A percentile compares a stretch with the other conserved stretches of the same genome.
Conservation (phyloP, 2,113 vertebrate genomes). For the Leiothrix lutea region DNA sequence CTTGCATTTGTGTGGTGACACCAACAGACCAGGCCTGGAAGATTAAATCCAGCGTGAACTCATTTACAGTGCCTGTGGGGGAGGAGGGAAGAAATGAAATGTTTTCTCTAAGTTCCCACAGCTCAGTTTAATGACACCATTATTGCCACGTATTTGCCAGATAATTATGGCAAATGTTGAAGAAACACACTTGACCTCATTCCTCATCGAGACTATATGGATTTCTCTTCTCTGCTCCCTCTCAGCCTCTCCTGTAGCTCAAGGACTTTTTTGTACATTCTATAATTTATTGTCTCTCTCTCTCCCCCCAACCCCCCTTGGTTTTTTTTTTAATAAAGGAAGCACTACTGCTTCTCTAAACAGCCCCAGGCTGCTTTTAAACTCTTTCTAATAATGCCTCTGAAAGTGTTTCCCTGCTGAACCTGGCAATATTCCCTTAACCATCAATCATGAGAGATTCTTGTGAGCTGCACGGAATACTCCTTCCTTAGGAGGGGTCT, state of each 20-base stretch:
- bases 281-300: not conserved
- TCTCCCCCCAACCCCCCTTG: not conserved
- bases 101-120: conserved; percentile 34
- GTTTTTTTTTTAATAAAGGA: conserved; percentile 1
- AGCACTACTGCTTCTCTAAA: not conserved
- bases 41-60: conserved; percentile 39
- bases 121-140: conserved; percentile 53
- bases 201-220: not conserved
- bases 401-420: conserved; percentile 40
- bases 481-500: not conserved
- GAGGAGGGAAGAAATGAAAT: conserved; percentile 34
- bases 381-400: conserved; percentile 38
- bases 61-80: conserved; percentile 29
- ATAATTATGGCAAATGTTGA: conserved; percentile 44
- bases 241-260: not conserved
- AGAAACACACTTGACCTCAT: conserved; percentile 49
- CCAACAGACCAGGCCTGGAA: conserved; percentile 36
- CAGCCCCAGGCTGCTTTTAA: conserved; percentile 30
- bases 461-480: not conserved
- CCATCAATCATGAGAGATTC: conserved; percentile 34
- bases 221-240: not conserved
- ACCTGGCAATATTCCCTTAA: conserved; percentile 45
- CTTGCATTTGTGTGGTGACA: conserved; percentile 32
- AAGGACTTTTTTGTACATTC: conserved; percentile 8
- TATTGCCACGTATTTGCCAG: conserved; percentile 48